phyloP scores from a whole-genome alignment of 2,113 vertebrate species.

The Callipepla squamata region DNA sequence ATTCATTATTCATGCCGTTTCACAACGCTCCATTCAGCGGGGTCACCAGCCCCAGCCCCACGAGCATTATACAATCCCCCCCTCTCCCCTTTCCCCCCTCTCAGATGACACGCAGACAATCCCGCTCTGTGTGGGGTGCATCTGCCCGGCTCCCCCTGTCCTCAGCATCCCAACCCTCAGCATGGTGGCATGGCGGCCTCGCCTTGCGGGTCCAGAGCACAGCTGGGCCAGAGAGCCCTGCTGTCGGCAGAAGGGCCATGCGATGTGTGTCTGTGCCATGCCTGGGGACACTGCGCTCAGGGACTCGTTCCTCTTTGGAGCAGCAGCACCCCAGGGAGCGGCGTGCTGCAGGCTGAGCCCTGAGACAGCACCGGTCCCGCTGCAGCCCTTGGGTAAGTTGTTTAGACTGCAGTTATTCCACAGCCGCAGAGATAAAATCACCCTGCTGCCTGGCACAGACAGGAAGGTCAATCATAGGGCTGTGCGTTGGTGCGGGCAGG shows the following conservation, averaged over 20 bases:
- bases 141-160: background rate
- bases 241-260: background rate
- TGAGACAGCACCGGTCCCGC: background rate
- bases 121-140: constrained; percentile 11
- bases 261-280: background rate
- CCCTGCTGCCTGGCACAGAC: background rate
- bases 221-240: background rate
- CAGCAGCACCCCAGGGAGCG: background rate
- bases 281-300: background rate
- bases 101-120: background rate
- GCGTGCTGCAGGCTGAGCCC: background rate
- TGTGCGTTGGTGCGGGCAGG: background rate
- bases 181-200: background rate
- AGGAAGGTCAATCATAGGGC: constrained; percentile 3
- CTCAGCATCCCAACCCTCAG: background rate
- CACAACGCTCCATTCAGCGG: constrained; percentile 10
- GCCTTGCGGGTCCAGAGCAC: background rate
- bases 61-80: constrained; percentile 19
- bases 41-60: constrained; percentile 48
- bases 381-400: background rate
- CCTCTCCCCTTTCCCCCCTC: background rate
- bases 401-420: background rate
- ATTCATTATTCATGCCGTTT: constrained; percentile 41
- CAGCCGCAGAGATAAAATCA: background rate
- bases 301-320: background rate